Percentiles rank a stretch among this genome's conserved stretches.
These are phyloP conservation scores for Danio tinwini DNA, from an alignment of 2,797 vertebrate genomes.

Conservation along the genomic window DNA sequence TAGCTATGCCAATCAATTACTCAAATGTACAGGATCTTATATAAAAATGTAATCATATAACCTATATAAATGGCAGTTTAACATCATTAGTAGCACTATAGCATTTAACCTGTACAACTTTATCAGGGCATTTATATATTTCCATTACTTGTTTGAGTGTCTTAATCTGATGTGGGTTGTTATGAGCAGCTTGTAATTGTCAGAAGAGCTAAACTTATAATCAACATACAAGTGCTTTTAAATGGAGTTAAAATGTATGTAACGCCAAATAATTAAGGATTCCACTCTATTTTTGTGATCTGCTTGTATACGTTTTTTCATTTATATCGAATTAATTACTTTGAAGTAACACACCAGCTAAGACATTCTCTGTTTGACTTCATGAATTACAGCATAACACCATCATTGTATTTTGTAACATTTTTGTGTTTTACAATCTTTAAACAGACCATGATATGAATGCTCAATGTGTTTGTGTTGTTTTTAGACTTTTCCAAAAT, in stretches of 20 bases:
- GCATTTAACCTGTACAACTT: background rate
- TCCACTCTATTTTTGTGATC: background rate
- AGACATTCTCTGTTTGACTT: background rate
- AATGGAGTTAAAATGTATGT: background rate
- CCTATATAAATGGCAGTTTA: background rate
- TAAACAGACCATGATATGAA: background rate
- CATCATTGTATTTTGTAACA: background rate
- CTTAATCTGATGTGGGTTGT: background rate
- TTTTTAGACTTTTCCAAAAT: too few species aligned
- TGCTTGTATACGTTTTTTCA: background rate
- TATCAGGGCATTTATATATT: background rate
- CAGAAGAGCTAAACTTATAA: background rate
- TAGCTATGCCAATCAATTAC: background rate
- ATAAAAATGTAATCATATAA: background rate
- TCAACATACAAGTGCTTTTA: background rate
- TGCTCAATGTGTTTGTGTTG: background rate
- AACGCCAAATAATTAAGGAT: background rate
- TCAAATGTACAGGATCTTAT: background rate
- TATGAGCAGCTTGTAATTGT: background rate
- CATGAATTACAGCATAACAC: background rate
- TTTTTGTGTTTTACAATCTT: background rate
- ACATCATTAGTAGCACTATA: background rate
- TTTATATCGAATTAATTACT: background rate
- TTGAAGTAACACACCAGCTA: background rate
- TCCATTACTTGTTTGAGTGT: background rate